phyloP scores from a whole-genome alignment of 2,113 vertebrate species.

The Typhlomys cinereus region DNA sequence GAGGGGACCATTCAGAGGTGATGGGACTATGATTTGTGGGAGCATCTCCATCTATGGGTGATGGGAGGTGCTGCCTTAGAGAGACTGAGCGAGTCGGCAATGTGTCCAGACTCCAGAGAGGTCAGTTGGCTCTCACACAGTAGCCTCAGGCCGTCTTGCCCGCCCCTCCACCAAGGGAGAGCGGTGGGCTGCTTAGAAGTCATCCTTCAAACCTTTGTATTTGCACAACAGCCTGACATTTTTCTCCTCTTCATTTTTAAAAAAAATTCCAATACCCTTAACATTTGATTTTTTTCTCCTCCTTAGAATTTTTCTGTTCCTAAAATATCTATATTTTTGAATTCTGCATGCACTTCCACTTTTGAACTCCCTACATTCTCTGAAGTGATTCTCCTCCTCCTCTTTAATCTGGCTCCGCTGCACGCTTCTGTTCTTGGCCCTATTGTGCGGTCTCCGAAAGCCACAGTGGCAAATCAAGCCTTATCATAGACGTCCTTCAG shows the following conservation, averaged over 20 bases:
- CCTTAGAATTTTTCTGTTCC: neutral
- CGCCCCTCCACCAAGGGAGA: neutral
- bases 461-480: conserved; percentile 59
- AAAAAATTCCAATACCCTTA: conserved; percentile 70
- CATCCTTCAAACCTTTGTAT: conserved; percentile 50
- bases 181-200: neutral
- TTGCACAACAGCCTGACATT: conserved; percentile 38
- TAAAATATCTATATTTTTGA: conserved; percentile 39
- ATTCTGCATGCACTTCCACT: conserved; percentile 51
- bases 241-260: conserved; percentile 68
- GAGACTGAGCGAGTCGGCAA: neutral
- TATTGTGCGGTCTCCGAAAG: conserved; percentile 70
- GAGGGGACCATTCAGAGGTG: conserved; percentile 53
- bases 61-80: neutral
- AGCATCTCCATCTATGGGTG: conserved; percentile 20
- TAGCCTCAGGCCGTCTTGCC: neutral
- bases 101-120: conserved; percentile 8
- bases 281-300: conserved; percentile 57
- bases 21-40: conserved; percentile 48
- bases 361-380: conserved; percentile 61
- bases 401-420: conserved; percentile 75
- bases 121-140: neutral
- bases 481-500: conserved; percentile 47
- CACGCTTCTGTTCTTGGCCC: conserved; percentile 43
- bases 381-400: conserved; percentile 67